Percentiles rank a stretch among this genome's conserved stretches.
phyloP scores from a whole-genome alignment of 2,888 invertebrate genomes.

The Clistopyga incitator region DNA sequence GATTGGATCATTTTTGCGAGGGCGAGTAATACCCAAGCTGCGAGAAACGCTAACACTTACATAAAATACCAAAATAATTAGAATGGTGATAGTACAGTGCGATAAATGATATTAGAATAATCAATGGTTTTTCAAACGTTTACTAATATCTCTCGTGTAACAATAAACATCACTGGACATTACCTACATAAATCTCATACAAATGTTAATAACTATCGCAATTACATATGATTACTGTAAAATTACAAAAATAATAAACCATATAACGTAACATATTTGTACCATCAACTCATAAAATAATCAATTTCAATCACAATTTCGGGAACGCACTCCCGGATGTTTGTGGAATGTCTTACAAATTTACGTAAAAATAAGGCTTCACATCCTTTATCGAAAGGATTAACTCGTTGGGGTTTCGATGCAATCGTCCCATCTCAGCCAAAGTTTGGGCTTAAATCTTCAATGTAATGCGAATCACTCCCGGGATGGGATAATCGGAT shows the following conservation, averaged over 20 bases:
- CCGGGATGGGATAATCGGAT: conserved; percentile 66
- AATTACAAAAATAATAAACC: conserved; percentile 5
- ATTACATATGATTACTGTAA: conserved; percentile 6
- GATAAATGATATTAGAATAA: background rate
- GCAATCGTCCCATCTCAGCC: conserved; percentile 11
- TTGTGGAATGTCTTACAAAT: conserved; percentile 3
- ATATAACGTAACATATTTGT: background rate
- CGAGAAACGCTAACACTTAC: background rate
- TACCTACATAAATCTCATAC: background rate
- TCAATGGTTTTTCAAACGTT: background rate
- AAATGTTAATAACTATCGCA: background rate
- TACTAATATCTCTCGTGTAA: background rate
- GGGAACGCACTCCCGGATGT: background rate
- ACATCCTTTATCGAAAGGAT: background rate
- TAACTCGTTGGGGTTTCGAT: no score
- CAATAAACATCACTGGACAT: background rate
- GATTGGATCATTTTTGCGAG: no score
- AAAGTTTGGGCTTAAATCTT: conserved; percentile 68
- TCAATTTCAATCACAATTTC: background rate
- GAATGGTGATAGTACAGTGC: background rate
- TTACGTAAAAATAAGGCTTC: background rate
- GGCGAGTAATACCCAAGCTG: background rate
- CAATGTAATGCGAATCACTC: conserved; percentile 70
- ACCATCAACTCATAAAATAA: conserved; percentile 23
- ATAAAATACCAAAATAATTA: background rate